Evolutionary conservation across 37 sponge, comb jelly and placozoan genomes (phyloP), one percentile per base, ranked within the genome.

Genomic region (Aphrocallistes beatrix): DNA sequence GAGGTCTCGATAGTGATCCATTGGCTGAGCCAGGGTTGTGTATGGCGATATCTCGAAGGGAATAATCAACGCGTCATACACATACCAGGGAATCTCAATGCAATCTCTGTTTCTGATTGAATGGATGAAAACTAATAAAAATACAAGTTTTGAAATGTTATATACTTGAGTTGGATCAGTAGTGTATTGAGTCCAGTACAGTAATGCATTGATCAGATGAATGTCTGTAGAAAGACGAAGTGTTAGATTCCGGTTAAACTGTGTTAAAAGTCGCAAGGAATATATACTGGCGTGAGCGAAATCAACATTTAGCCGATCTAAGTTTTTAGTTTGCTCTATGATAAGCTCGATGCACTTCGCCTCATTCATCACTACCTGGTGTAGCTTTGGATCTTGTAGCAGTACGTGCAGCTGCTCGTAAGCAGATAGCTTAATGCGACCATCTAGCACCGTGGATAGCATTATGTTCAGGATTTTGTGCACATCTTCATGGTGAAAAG

Each of bases 381-480:
- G 75, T 8, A 60, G 75, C n/a, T 60, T 60, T 3, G 75, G 75
- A 60, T 60, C 75, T 60, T 60, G 75, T 60, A 60, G n/a, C 34
- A 60, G 75, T 8, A 60, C 34, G n/a, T 1, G n/a, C 34, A 60
- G n/a, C n/a, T 60, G 75, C n/a, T 60, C 75, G n/a, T 25, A 60
- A 19, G 75, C 75, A 25, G 75, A 60, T 21, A 60, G 21, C n/a
- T 6, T 60, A 25, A 60, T 60, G 10, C 21, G 8, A 3, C 8
- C 75, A 32, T 60, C 75, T 13, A 60, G n/a, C n/a, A 60, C 10
- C 34, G 75, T 8, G 10, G 75, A 60, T 28, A 30, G 10, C 75
- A 60, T 60, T 8, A 60, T 60, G n/a, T 60, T 60, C n/a, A 60
- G 21, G 10, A 60, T 60, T 13, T 60, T 60, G 1, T 60, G 75